Conservation (phyloP, 35 echinoderm and acorn worm genomes). For the Apostichopus californicus region DNA sequence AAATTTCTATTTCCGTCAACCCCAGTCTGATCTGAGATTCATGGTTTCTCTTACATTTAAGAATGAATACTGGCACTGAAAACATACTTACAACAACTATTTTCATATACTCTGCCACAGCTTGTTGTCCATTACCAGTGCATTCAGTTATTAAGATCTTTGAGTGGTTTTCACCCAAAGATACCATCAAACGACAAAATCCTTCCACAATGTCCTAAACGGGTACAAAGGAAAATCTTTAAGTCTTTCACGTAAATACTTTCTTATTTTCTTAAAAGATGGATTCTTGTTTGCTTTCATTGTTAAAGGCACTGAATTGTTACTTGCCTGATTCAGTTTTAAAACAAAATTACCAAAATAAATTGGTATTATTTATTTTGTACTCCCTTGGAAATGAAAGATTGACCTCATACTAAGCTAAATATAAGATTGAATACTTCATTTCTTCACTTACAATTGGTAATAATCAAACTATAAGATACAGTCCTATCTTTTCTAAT, state of each 20-base stretch:
- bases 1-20: neutral
- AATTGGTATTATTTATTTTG: neutral
- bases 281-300: too few relatives aligned
- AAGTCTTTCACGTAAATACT: too few relatives aligned
- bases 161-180: constrained; percentile 89
- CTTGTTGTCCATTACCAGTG: constrained; percentile 69
- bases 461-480: too few relatives aligned
- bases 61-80: neutral
- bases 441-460: too few relatives aligned
- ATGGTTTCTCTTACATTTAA: neutral
- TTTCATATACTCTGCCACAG: constrained; percentile 75
- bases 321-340: too few relatives aligned
- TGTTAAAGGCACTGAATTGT: too few relatives aligned
- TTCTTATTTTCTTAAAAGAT: too few relatives aligned
- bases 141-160: constrained; percentile 69
- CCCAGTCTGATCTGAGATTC: neutral
- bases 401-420: too few relatives aligned
- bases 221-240: constrained; percentile 16
- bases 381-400: neutral
- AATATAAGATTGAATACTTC: too few relatives aligned
- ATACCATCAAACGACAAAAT: constrained; percentile 82
- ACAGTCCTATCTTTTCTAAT: too few relatives aligned
- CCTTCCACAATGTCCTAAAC: constrained; percentile 83
- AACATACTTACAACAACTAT: constrained; percentile 75
- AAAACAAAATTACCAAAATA: too few relatives aligned